phyloP scores from a whole-genome alignment of 2,113 vertebrate species.

The Pseudolaguvia tuberculata region DNA sequence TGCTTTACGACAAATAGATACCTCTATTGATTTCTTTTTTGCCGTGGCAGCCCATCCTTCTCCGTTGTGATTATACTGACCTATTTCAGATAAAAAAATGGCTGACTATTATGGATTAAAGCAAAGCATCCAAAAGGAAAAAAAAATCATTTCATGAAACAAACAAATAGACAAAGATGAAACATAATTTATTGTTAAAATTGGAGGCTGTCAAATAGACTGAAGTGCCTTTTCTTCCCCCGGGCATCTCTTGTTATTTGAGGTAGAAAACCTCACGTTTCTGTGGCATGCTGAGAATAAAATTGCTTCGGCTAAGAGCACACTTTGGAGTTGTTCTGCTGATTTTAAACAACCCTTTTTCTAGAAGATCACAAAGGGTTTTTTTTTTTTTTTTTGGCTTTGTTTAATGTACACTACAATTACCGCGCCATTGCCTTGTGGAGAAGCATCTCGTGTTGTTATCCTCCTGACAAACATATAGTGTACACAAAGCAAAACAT shows the following conservation, averaged over 20 bases:
- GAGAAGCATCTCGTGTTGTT: not conserved
- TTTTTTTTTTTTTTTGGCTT: no score
- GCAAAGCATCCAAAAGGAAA: constrained; percentile 67
- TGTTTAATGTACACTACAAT: constrained; percentile 40
- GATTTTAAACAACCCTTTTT: constrained; percentile 40
- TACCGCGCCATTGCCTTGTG: constrained; percentile 15
- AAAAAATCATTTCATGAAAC: constrained; percentile 62
- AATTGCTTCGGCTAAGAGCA: constrained; percentile 43
- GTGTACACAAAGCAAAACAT: constrained; percentile 3
- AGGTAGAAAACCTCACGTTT: constrained; percentile 55
- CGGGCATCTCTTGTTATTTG: constrained; percentile 56
- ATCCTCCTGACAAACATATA: constrained; percentile 20
- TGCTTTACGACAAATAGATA: constrained; percentile 78
- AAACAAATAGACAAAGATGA: constrained; percentile 68
- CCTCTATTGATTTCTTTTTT: constrained; percentile 77
- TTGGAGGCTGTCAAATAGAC: constrained; percentile 63
- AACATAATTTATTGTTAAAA: constrained; percentile 66
- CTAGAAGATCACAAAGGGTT: constrained; percentile 17
- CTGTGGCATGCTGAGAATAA: constrained; percentile 63
- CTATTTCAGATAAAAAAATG: constrained; percentile 67
- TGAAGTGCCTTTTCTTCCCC: constrained; percentile 29
- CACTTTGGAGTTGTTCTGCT: constrained; percentile 34
- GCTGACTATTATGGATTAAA: constrained; percentile 70
- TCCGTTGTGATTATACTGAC: constrained; percentile 74
- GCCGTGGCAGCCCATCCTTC: constrained; percentile 67